Conservation (phyloP, 2,888 invertebrate genomes). For the Cheilosia grossa region DNA sequence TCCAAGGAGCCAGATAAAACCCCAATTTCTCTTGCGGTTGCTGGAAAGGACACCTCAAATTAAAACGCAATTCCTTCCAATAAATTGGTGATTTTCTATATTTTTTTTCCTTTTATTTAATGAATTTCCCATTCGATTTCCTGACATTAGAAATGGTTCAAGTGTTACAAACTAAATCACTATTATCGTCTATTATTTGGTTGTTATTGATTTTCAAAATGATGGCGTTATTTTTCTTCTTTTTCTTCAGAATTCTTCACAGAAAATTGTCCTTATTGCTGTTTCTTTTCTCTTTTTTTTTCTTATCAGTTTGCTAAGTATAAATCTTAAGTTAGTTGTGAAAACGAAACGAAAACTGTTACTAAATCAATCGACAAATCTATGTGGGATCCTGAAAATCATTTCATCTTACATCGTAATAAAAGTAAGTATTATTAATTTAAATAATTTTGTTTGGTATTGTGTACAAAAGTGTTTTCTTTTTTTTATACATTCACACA, state of each 20-base stretch:
- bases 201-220: conserved; percentile 47
- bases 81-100: conserved; percentile 50
- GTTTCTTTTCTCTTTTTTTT: neutral
- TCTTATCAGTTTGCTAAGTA: conserved; percentile 17
- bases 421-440: neutral
- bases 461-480: conserved; percentile 65
- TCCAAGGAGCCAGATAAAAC: no score
- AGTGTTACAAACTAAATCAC: conserved; percentile 66
- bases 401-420: neutral
- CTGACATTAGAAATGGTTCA: conserved; percentile 68
- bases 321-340: conserved; percentile 46
- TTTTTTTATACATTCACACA: conserved; percentile 64
- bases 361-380: conserved; percentile 5
- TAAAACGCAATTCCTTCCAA: conserved; percentile 17
- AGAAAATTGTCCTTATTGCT: conserved; percentile 29
- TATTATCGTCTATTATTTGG: conserved; percentile 60
- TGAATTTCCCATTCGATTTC: conserved; percentile 74
- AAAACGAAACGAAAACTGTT: neutral
- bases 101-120: conserved; percentile 70
- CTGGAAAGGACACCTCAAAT: neutral
- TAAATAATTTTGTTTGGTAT: conserved; percentile 66
- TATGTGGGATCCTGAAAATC: conserved; percentile 8
- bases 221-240: conserved; percentile 8
- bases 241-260: conserved; percentile 6
- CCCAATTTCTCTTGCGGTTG: no score